A percentile compares a stretch with the other conserved stretches of the same genome.
These are phyloP conservation scores for Ectobius pallidus DNA, from an alignment of 2,888 invertebrate genomes.

Conservation along the genomic window DNA sequence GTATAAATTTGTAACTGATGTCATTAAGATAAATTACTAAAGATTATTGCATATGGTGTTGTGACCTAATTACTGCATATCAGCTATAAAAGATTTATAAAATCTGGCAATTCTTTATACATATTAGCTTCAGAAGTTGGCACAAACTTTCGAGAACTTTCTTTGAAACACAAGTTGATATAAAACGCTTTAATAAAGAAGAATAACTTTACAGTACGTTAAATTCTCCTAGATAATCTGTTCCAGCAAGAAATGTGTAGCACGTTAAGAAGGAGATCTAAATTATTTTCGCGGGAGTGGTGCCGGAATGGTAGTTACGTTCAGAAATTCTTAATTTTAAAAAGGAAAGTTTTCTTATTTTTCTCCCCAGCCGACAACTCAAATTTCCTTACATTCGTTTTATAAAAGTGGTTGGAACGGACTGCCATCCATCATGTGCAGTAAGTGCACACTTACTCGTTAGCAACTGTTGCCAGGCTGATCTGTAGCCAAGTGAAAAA, in stretches of 20 bases:
- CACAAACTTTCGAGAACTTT: neutral
- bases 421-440: constrained; percentile 22
- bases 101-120: too few species aligned
- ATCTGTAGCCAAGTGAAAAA: constrained; percentile 14
- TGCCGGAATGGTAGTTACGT: neutral
- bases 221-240: constrained; percentile 2
- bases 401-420: neutral
- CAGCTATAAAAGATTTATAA: too few species aligned
- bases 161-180: neutral
- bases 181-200: neutral
- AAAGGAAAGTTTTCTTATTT: constrained; percentile 10
- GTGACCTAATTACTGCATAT: too few species aligned
- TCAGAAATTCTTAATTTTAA: constrained; percentile 7
- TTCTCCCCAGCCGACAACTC: neutral
- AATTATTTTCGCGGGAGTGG: neutral
- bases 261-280: neutral
- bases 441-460: constrained; percentile 13
- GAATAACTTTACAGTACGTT: neutral
- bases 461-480: constrained; percentile 16
- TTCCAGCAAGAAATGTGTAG: neutral
- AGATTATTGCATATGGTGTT: too few species aligned
- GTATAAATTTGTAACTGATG: too few species aligned
- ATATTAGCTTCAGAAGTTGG: neutral
- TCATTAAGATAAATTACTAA: too few species aligned
- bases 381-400: constrained; percentile 5